Conservation (phyloP, 2,113 vertebrate genomes). For the Bombycilla garrulus region DNA sequence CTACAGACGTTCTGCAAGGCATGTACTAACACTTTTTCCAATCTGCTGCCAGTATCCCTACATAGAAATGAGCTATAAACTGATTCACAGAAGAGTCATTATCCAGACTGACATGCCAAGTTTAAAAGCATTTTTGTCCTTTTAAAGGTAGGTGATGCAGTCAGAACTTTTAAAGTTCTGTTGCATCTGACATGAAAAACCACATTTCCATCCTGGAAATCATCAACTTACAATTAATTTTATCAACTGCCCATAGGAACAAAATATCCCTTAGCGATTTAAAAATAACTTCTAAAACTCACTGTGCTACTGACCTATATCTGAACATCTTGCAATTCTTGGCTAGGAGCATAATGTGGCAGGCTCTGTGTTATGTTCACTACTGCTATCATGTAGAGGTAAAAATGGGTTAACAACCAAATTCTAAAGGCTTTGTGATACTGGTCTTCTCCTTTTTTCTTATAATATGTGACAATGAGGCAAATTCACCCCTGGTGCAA, state of each 20-base stretch:
- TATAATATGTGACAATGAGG: background rate
- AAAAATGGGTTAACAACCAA: constrained; percentile 18
- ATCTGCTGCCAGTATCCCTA: background rate
- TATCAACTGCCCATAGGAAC: background rate
- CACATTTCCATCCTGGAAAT: background rate
- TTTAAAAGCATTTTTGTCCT: background rate
- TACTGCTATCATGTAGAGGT: background rate
- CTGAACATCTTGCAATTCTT: constrained; percentile 26
- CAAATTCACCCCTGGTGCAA: background rate
- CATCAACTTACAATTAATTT: constrained; percentile 7
- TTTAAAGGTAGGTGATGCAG: background rate
- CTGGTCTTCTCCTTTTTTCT: background rate
- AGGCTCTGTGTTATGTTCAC: background rate
- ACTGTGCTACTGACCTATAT: constrained; percentile 50
- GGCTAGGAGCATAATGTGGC: background rate
- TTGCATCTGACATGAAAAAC: background rate
- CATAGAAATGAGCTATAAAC: background rate
- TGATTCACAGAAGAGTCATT: background rate
- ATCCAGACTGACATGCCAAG: background rate
- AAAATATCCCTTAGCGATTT: background rate
- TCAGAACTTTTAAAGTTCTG: background rate
- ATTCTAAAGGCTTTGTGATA: constrained; percentile 1
- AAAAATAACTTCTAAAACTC: constrained; percentile 39
- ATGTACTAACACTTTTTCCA: background rate
- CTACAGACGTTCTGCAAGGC: background rate